These are phyloP conservation scores for Marmota monax DNA, from an alignment of 2,113 vertebrate species.

Conservation along the genomic window DNA sequence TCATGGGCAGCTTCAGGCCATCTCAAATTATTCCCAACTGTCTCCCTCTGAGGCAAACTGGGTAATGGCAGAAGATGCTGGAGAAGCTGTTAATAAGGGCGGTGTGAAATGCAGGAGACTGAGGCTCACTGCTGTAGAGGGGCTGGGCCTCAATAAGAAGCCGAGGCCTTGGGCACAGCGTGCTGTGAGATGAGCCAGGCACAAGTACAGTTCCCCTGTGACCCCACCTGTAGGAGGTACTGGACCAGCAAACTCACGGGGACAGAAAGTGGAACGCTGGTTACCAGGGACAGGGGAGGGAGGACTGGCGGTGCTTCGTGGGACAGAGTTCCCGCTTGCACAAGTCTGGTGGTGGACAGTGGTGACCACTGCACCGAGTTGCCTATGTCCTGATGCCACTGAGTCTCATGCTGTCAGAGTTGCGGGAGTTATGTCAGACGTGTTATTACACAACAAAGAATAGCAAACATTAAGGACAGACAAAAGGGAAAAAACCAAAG, in stretches of 20 bases:
- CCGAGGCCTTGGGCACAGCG: neutral
- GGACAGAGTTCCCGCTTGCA: neutral
- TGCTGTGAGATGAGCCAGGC: neutral
- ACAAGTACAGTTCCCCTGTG: rapidly evolving
- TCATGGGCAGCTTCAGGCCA: rapidly evolving
- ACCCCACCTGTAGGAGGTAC: rapidly evolving
- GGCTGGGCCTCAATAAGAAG: neutral
- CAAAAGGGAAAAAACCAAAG: neutral
- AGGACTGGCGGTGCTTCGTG: rapidly evolving
- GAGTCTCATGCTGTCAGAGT: too few relatives aligned
- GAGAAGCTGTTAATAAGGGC: neutral
- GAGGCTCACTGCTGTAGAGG: neutral
- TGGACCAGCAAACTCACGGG: rapidly evolving
- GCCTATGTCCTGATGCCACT: neutral
- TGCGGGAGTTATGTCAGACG: neutral
- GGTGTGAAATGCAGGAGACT: rapidly evolving
- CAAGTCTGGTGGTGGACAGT: neutral
- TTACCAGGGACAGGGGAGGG: rapidly evolving
- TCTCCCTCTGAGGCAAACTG: neutral
- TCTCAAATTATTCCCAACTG: rapidly evolving
- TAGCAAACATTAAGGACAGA: neutral
- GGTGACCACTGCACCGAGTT: rapidly evolving
- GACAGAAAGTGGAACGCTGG: neutral
- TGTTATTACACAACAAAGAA: neutral
- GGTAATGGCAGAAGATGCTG: rapidly evolving